phyloP scores from a whole-genome alignment of 1,140 invertebrate genomes.

The Drosophila repletoides region DNA sequence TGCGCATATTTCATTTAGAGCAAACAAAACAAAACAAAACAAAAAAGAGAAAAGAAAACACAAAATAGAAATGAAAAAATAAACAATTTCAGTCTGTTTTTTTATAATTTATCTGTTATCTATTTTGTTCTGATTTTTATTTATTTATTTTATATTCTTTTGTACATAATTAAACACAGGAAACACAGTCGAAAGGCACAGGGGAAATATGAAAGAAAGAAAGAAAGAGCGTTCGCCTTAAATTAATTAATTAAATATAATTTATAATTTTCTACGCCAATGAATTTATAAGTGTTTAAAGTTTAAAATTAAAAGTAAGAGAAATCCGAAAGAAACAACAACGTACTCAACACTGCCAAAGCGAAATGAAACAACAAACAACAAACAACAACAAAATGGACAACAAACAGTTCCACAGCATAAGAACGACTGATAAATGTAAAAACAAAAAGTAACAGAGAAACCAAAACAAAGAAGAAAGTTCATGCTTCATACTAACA shows the following conservation, averaged over 20 bases:
- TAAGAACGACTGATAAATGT: conserved; percentile 66
- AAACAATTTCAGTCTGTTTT: conserved; percentile 33
- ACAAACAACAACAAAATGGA: conserved; percentile 5
- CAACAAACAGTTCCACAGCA: conserved; percentile 52
- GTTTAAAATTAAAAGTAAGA: conserved; percentile 38
- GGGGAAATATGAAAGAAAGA: not conserved
- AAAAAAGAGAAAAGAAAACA: conserved; percentile 35
- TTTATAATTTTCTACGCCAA: conserved; percentile 55
- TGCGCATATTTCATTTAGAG: conserved; percentile 54
- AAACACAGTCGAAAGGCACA: conserved; percentile 12
- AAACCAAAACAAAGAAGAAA: not conserved
- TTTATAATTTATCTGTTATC: conserved; percentile 28
- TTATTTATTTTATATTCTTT: conserved; percentile 19
- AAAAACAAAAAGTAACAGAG: conserved; percentile 13
- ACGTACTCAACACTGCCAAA: conserved; percentile 75
- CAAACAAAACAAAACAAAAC: conserved; percentile 32
- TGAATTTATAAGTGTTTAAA: conserved; percentile 52
- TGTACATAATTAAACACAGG: conserved; percentile 23
- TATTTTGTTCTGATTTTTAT: conserved; percentile 1
- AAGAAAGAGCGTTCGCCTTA: conserved; percentile 38
- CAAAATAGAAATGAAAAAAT: conserved; percentile 44
- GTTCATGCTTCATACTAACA: too few species aligned
- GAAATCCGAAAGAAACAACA: conserved; percentile 13
- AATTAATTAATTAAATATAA: conserved; percentile 13
- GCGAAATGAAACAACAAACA: conserved; percentile 38